phyloP scores from a whole-genome alignment of 2,888 invertebrate genomes.

The Leptopilina drosophilae region DNA sequence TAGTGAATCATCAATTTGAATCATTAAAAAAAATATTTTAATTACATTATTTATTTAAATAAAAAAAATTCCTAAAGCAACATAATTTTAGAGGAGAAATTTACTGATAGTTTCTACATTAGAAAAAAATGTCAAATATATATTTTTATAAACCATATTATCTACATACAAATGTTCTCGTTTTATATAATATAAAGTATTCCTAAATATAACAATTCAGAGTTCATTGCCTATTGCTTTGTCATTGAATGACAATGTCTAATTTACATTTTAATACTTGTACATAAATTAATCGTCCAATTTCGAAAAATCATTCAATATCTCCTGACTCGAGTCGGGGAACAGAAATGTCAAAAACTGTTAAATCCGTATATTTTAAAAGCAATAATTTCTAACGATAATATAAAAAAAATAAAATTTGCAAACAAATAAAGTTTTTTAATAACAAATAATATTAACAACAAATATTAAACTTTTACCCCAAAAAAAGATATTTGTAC shows the following conservation, averaged over 20 bases:
- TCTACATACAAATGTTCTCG: conserved; percentile 17
- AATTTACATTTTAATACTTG: conserved; percentile 55
- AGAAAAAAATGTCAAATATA: not conserved
- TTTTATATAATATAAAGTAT: not conserved
- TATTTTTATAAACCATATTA: no score
- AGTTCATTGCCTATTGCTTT: conserved; percentile 49
- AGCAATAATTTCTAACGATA: not conserved
- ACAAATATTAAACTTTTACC: not conserved
- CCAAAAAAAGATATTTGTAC: not conserved
- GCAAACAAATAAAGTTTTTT: not conserved
- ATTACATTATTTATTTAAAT: not conserved
- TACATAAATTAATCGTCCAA: conserved; percentile 64
- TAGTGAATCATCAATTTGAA: conserved; percentile 31
- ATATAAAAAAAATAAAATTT: not conserved
- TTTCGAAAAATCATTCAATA: conserved; percentile 63
- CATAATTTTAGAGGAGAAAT: not conserved
- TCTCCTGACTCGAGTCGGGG: not conserved
- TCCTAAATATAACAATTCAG: conserved; percentile 48
- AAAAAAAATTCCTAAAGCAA: not conserved
- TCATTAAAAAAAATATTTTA: conserved; percentile 8
- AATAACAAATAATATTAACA: not conserved
- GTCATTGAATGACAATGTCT: conserved; percentile 69
- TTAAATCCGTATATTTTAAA: not conserved
- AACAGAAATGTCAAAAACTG: not conserved
- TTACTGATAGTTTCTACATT: not conserved